phyloP scores from a whole-genome alignment of 1,140 invertebrate genomes.

The Ostrea denselamellosa region DNA sequence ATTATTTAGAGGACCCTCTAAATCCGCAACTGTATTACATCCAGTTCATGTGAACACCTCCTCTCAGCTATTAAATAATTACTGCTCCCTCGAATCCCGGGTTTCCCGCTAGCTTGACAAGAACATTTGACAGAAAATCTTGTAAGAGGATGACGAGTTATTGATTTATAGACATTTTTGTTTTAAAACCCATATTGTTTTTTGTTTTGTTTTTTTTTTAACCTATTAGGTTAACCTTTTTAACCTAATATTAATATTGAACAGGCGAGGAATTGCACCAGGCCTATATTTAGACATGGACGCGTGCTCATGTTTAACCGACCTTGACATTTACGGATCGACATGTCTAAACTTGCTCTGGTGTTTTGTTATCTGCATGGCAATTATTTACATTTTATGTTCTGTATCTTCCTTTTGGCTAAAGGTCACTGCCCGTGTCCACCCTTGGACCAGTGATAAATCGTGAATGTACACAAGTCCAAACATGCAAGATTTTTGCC shows the following conservation, averaged over 20 bases:
- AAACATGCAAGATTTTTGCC: neutral
- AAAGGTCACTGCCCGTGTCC: neutral
- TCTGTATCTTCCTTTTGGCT: neutral
- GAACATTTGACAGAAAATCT: too few relatives aligned
- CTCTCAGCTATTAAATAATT: too few relatives aligned
- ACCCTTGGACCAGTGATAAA: neutral
- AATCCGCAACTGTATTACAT: too few relatives aligned
- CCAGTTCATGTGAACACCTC: too few relatives aligned
- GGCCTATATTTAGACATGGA: neutral
- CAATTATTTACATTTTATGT: constrained; percentile 11
- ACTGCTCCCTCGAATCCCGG: too few relatives aligned
- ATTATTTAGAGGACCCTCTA: too few relatives aligned
- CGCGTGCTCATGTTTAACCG: constrained; percentile 14
- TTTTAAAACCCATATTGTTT: too few relatives aligned
- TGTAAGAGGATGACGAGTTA: neutral
- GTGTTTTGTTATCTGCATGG: neutral
- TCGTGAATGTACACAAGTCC: neutral
- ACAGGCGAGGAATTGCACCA: neutral
- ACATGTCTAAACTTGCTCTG: constrained; percentile 14
- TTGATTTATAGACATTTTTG: neutral
- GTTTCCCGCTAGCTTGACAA: too few relatives aligned
- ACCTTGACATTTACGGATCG: neutral
- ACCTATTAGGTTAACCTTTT: neutral
- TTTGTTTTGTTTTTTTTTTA: neutral
- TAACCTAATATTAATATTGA: too few relatives aligned